Conservation (phyloP, 2,888 invertebrate species). For the Ferrisia virgata region DNA sequence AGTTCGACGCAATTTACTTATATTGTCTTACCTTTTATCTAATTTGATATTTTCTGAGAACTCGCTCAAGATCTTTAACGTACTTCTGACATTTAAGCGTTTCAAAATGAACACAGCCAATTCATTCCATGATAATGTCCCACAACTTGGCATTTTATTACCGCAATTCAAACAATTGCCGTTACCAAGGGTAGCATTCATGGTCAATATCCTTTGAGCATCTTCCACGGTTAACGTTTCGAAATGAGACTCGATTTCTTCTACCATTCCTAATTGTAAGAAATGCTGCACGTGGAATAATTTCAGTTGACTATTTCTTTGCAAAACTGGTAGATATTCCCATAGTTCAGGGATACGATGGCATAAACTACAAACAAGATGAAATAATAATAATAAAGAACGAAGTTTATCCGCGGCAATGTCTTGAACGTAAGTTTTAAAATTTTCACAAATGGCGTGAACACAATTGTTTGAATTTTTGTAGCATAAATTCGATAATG, state of each 20-base stretch:
- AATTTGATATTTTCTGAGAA: constrained; percentile 49
- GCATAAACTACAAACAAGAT: constrained; percentile 26
- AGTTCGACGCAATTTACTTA: too few species aligned
- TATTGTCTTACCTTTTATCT: background rate
- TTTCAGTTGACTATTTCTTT: background rate
- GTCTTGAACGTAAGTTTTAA: background rate
- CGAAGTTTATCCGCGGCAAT: background rate
- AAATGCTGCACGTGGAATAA: constrained; percentile 32
- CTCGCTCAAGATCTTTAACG: constrained; percentile 60
- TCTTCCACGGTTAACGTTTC: background rate
- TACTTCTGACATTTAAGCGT: constrained; percentile 60
- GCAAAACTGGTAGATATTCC: constrained; percentile 29
- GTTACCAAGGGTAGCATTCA: constrained; percentile 44
- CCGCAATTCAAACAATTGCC: constrained; percentile 62
- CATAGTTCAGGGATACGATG: constrained; percentile 33
- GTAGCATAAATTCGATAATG: background rate
- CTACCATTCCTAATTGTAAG: constrained; percentile 19
- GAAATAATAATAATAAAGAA: background rate
- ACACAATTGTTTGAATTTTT: background rate
- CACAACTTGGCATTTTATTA: constrained; percentile 49
- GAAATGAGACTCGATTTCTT: background rate
- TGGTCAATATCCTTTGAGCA: constrained; percentile 42
- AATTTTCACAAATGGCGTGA: constrained; percentile 19
- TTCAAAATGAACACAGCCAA: constrained; percentile 61
- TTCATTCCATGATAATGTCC: constrained; percentile 59